Percentiles rank a stretch among this genome's conserved stretches.
phyloP scores from a whole-genome alignment of 2,113 vertebrate genomes.

The Girardinichthys multiradiatus region DNA sequence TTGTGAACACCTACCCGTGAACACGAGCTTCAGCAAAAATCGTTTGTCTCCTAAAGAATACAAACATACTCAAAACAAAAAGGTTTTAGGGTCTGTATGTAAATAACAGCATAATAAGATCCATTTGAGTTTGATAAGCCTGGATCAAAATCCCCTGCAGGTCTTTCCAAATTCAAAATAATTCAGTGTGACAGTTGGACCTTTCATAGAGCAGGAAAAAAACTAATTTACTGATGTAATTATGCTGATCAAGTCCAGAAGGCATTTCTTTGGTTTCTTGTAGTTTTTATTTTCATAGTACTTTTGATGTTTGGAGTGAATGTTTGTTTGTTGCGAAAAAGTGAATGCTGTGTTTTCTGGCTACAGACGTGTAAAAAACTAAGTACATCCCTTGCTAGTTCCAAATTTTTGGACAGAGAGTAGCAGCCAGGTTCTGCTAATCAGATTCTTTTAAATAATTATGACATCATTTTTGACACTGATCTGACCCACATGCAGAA shows the following conservation, averaged over 20 bases:
- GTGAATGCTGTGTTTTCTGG: neutral
- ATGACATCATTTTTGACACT: too few relatives aligned
- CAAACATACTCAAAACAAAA: neutral
- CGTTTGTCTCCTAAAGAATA: neutral
- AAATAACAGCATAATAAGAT: neutral
- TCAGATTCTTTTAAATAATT: neutral
- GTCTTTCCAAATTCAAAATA: neutral
- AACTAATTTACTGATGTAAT: neutral
- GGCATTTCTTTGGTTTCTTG: neutral
- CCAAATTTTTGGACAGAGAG: neutral
- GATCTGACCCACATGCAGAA: too few relatives aligned
- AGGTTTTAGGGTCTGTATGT: neutral
- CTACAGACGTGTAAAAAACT: neutral
- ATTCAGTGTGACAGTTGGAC: neutral
- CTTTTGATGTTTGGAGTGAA: constrained; percentile 3
- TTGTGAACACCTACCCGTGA: constrained; percentile 8
- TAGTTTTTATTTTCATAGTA: neutral
- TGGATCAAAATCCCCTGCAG: neutral
- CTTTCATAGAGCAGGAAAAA: neutral
- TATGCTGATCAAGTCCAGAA: constrained; percentile 1
- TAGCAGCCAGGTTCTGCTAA: neutral
- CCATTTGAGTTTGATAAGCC: neutral
- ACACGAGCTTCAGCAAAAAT: neutral
- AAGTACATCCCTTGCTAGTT: neutral
- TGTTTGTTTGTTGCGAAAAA: neutral